Conservation (phyloP, 2,888 invertebrate species). For the Polymixis flavicincta region DNA sequence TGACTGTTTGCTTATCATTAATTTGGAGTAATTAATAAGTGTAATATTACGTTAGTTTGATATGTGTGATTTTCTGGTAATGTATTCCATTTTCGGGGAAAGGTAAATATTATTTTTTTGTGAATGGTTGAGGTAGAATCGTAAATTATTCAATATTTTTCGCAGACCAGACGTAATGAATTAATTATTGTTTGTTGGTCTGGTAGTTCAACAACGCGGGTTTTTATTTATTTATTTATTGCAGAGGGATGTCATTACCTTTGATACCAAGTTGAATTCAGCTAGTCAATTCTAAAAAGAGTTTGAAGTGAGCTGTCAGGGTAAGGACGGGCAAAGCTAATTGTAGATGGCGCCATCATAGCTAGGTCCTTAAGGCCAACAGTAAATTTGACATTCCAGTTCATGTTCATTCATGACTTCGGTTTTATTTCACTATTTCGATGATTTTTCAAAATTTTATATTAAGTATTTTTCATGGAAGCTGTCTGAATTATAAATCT, state of each 20-base stretch:
- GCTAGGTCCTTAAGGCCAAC: too few relatives aligned
- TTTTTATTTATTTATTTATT: constrained; percentile 6
- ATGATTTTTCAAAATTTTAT: too few relatives aligned
- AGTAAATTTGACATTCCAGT: too few relatives aligned
- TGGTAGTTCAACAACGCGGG: constrained; percentile 13
- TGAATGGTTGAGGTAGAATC: constrained; percentile 19
- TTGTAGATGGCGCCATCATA: too few relatives aligned
- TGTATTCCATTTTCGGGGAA: constrained; percentile 39
- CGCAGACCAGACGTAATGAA: constrained; percentile 26
- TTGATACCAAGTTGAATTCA: background rate
- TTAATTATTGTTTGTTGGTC: constrained; percentile 32
- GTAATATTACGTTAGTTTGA: constrained; percentile 49
- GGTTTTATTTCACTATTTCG: too few relatives aligned
- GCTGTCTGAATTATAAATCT: too few relatives aligned
- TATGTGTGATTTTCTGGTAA: constrained; percentile 57
- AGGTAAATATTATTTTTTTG: constrained; percentile 45
- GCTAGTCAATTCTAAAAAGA: too few relatives aligned
- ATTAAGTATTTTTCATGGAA: too few relatives aligned
- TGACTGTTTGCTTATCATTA: constrained; percentile 67
- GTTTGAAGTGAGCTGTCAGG: too few relatives aligned
- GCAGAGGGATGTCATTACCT: background rate
- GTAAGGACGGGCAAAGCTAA: too few relatives aligned
- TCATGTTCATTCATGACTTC: too few relatives aligned
- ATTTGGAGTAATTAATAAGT: constrained; percentile 65
- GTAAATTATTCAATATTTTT: constrained; percentile 47